Percentiles rank a stretch among this genome's conserved stretches.
Conservation (phyloP, 2,797 vertebrate genomes). For the Ibycter americanus region DNA sequence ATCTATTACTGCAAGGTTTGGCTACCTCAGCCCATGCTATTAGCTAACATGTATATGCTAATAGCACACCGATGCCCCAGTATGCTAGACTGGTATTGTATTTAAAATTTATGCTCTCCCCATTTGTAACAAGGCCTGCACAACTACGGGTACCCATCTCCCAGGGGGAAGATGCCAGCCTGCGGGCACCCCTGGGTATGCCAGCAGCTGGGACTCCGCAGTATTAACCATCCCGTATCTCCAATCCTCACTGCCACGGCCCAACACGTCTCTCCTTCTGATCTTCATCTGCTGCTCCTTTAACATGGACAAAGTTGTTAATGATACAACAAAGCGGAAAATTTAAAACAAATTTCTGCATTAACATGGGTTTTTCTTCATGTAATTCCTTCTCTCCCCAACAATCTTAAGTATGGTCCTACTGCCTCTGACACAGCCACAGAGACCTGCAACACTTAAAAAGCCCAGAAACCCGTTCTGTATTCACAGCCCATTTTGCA, state of each 20-base stretch:
- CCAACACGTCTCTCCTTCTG: not conserved
- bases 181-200: not conserved
- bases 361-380: not conserved
- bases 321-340: not conserved
- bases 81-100: not conserved
- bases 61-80: not conserved
- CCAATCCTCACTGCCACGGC: not conserved
- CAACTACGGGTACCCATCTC: not conserved
- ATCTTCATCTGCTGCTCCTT: not conserved
- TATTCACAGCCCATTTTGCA: not conserved
- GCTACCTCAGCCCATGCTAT: not conserved
- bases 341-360: not conserved
- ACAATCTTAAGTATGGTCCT: not conserved
- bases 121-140: not conserved
- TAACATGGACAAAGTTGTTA: not conserved
- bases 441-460: not conserved
- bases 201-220: not conserved
- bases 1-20: not conserved
- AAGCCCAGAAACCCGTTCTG: not conserved
- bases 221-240: not conserved
- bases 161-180: not conserved
- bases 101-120: not conserved
- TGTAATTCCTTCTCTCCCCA: not conserved
- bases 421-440: not conserved
- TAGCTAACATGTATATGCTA: not conserved